Base-by-base conservation (phyloP, 2,797 vertebrate species). In the Bradypus variegatus region DNA sequence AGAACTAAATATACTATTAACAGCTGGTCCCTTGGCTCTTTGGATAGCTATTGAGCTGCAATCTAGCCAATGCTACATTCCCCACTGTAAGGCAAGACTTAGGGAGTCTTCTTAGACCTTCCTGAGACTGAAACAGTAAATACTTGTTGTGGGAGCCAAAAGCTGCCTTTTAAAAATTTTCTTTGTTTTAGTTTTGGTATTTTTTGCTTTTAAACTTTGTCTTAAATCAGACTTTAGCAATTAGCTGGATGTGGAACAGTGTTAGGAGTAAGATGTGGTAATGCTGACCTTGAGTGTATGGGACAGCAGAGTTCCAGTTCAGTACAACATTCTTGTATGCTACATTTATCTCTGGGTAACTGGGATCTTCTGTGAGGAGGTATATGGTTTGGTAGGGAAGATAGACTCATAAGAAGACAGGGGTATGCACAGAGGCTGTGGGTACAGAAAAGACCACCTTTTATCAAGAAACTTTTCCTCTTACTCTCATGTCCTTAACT, bases 1-100 rank as follows among this genome's bases (percentile, higher is more conserved):
- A 1, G 95, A 95, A 95, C 97, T 97, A 97, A 97, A 97, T 97
- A 95, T 97, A 97, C 94, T 82, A 82, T 93, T 94, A 81, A 97
- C 97, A 97, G 97, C 97, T 97, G 97, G 72, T 88, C 48, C 81
- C 3, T 79, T 45, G 58, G 62, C 79, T 86, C 93, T 93, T 75
- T 62, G 12, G 88, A 88, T 69, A 90, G 90, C 91, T 92, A 12
- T 80, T 88, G 48, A 90, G 88, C 90, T 72, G 75, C 5, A 25
- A n/a, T 89, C 65, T 87, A 86, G 89, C 67, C 89, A 92, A 25
- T 96, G 97, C 93, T 16, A 0, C 29, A 9, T 93, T 88, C 93
- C 87, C 58, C 15, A 2, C 64, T 81, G 88, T 84, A 29, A 85
- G 94, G 91, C 95, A 95, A 80, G 7, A 87, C 80, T 89, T 36